Evolutionary conservation across 1,140 invertebrate species (phyloP), one percentile per base, ranked within the genome.

Genomic region (Drosophila obscura): DNA sequence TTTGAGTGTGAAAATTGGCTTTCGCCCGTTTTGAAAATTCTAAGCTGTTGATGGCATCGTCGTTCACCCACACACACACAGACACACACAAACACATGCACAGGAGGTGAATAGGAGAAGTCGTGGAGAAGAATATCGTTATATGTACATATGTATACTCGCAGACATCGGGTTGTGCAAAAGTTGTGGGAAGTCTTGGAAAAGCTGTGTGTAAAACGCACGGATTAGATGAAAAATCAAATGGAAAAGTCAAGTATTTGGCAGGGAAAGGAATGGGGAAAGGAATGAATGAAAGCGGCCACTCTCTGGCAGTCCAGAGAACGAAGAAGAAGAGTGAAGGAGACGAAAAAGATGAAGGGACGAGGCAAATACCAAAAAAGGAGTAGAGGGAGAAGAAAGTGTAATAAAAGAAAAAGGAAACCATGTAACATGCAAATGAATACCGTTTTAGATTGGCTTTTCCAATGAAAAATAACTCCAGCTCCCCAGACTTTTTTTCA

Each of bases 1-100:
- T 85, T 85, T 85, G 82, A 85, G 82, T 85, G 82, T 85, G 82
- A 85, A 85, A 85, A 85, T 85, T 85, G 82, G 82, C 82, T 87
- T 85, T 85, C 82, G 73, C 62, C 78, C 82, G 81, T 85, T 85
- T 87, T 74, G 62, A 78, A 31, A 87, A 78, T 78, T 85, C 78
- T 87, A 77, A 85, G 82, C 82, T 87, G 62, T 52, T 78, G 69
- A 71, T 68, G 73, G 73, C 73, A 31, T 8, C 7, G 56, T 75
- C 73, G 62, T 68, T 76, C 80, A 52, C 58, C 62, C 62, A 51
- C 61, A 67, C 73, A 68, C 35, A 58, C 60, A 59, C 50, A 61
- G 24, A 50, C 16, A 66, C 16, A 50, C 51, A 74, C 58, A 64
- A 50, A 43, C 43, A 58, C 74, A 22, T n/a, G 31, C 13, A 45